Evolutionary conservation across 2,888 invertebrate genomes (phyloP), one percentile per base, ranked within the genome.

Genomic region (Dendrolimus pini): DNA sequence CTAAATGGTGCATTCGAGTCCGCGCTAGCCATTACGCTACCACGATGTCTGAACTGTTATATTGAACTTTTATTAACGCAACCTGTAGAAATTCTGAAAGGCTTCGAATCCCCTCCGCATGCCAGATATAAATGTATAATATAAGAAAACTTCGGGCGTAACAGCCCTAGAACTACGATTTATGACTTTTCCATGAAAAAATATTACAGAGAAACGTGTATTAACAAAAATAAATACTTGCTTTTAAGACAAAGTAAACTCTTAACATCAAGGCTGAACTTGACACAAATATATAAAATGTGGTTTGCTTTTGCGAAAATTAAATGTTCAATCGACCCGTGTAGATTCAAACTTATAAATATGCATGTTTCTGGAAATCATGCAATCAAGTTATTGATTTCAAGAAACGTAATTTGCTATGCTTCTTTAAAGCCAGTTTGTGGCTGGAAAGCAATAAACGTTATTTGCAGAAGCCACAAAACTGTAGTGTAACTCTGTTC

Each of bases 391-490:
- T 63, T 66, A 71, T 75, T 71, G 66, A 70, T 74, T 74, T 70
- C 64, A 53, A 70, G 68, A 68, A 71, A 69, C 62, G 58, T 56
- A 47, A 65, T 68, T 70, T 71, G 64, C 75, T 73, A 70, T 71
- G 67, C 72, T 71, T 67, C 62, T 56, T 30, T 30, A 30, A 69
- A 72, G 71, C 72, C 69, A 72, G 71, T 72, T 74, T 69, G 75
- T 67, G 72, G 66, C 66, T 61, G 63, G 65, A 62, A 67, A 74
- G 75, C 72, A 71, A 78, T 83, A 83, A 83, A 80, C 71, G 71
- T 74, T 82, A 82, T 82, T 82, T 80, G 77, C 77, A 78, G 85
- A 83, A 83, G 81, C 83, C 81, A 72, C 82, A 82, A 73, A 79
- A 79, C 74, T 71, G 71, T 65, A 67, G 68, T 68, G 65, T 68